phyloP scores from a whole-genome alignment of 2,797 vertebrate species.

The Coranthus polyacanthus region DNA sequence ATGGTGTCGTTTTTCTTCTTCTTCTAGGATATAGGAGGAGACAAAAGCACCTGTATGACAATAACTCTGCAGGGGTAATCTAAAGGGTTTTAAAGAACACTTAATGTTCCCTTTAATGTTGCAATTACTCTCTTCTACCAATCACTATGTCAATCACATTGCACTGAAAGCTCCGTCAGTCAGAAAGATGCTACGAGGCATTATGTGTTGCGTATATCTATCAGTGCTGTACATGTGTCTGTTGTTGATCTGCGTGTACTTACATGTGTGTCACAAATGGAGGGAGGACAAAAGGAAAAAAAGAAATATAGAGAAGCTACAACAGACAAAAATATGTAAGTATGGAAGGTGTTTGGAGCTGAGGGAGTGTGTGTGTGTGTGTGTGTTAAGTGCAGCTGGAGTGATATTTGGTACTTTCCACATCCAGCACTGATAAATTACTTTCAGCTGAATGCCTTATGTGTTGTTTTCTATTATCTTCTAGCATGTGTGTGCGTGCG shows the following conservation, averaged over 20 bases:
- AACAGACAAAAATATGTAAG: slow-evolving; percentile 22
- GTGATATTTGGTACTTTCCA: slow-evolving; percentile 82
- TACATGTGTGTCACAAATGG: slow-evolving; percentile 4
- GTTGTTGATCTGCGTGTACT: slow-evolving; percentile 13
- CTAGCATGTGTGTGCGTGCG: slow-evolving; percentile 4
- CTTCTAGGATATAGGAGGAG: neutral
- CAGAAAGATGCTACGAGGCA: slow-evolving; percentile 11
- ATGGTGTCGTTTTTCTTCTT: slow-evolving; percentile 25
- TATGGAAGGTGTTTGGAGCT: slow-evolving; percentile 16
- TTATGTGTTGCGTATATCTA: slow-evolving; percentile 39
- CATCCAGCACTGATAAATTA: slow-evolving; percentile 67
- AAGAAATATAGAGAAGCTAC: slow-evolving; percentile 1
- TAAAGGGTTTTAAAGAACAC: slow-evolving; percentile 56
- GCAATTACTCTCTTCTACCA: slow-evolving; percentile 57
- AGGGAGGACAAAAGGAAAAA: slow-evolving; percentile 13
- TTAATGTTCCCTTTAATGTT: slow-evolving; percentile 61
- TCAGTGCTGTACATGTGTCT: slow-evolving; percentile 33
- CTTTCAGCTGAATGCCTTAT: slow-evolving; percentile 71
- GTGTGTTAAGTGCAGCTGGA: slow-evolving; percentile 65
- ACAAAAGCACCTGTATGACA: slow-evolving; percentile 53
- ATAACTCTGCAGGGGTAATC: slow-evolving; percentile 50
- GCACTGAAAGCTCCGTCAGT: slow-evolving; percentile 56
- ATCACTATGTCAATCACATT: slow-evolving; percentile 67
- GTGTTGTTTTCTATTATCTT: neutral
- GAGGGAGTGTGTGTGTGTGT: slow-evolving; percentile 44